Evolutionary conservation across 2,888 invertebrate species (phyloP).

Genomic region (Mechanitis mazaeus): DNA sequence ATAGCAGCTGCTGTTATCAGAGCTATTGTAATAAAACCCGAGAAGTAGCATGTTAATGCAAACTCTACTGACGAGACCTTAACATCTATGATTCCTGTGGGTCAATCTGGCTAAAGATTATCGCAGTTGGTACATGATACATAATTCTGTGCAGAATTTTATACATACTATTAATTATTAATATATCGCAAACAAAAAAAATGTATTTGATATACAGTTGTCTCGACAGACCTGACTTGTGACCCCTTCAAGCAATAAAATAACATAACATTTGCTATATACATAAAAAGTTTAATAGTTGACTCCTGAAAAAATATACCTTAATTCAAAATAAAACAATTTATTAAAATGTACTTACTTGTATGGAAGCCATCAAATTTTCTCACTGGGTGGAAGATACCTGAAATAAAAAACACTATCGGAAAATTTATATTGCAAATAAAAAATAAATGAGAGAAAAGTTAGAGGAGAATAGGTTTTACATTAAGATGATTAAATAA

Average conservation of each 20-base stretch:
- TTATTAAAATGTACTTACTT: slow-evolving; percentile 45
- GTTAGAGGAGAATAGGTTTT: not conserved
- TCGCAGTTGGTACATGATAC: not conserved
- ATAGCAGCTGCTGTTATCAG: slow-evolving; percentile 26
- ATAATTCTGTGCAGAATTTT: no score
- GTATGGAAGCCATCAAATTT: slow-evolving; percentile 52
- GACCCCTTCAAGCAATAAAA: slow-evolving; percentile 11
- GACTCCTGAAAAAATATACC: slow-evolving; percentile 1
- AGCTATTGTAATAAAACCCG: slow-evolving; percentile 25
- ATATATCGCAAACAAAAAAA: no score
- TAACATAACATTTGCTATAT: slow-evolving; percentile 20
- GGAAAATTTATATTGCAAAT: slow-evolving; percentile 30
- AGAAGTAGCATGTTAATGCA: slow-evolving; percentile 11
- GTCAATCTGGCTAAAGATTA: not conserved
- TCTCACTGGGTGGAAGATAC: slow-evolving; percentile 58
- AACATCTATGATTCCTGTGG: not conserved
- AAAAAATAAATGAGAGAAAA: slow-evolving; percentile 15
- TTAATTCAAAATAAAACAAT: not conserved
- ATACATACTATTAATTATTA: no score
- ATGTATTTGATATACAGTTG: no score
- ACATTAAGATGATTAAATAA: no score
- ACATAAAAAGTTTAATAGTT: slow-evolving; percentile 19
- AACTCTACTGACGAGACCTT: slow-evolving; percentile 3
- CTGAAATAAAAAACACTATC: slow-evolving; percentile 53
- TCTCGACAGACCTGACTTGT: slow-evolving; percentile 2